These are phyloP conservation scores for Xenops minutus DNA, from an alignment of 2,797 vertebrate species.

Conservation along the genomic window DNA sequence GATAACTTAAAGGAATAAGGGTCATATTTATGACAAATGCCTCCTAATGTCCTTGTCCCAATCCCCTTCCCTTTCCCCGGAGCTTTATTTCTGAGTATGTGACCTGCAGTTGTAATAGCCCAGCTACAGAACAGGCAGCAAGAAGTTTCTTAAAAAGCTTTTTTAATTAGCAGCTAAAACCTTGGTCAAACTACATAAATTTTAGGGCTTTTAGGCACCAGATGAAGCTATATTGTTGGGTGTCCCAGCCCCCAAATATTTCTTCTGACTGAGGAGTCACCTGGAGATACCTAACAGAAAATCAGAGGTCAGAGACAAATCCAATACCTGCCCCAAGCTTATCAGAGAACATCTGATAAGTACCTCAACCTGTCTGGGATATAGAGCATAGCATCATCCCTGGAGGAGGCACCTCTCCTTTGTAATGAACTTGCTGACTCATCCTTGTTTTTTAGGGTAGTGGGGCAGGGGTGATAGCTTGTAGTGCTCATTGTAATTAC, in stretches of 20 bases:
- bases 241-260: neutral
- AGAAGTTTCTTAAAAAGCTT: neutral
- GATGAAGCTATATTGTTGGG: neutral
- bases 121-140: neutral
- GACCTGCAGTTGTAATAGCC: neutral
- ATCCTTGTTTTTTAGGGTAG: neutral
- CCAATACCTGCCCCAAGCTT: neutral
- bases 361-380: neutral
- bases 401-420: neutral
- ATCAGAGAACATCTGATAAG: neutral
- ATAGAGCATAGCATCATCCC: rapidly evolving
- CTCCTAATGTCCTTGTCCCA: neutral
- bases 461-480: neutral
- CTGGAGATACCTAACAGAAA: neutral
- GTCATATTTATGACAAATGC: neutral
- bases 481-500: neutral
- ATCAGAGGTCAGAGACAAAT: neutral
- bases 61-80: neutral
- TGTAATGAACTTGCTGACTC: neutral
- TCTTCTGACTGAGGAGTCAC: neutral
- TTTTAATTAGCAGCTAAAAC: neutral
- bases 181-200: neutral
- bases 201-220: neutral
- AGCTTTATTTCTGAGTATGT: neutral
- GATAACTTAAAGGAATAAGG: neutral